Evolutionary conservation across 2,113 vertebrate species (phyloP).

Genomic region (Nerophis lumbriciformis): DNA sequence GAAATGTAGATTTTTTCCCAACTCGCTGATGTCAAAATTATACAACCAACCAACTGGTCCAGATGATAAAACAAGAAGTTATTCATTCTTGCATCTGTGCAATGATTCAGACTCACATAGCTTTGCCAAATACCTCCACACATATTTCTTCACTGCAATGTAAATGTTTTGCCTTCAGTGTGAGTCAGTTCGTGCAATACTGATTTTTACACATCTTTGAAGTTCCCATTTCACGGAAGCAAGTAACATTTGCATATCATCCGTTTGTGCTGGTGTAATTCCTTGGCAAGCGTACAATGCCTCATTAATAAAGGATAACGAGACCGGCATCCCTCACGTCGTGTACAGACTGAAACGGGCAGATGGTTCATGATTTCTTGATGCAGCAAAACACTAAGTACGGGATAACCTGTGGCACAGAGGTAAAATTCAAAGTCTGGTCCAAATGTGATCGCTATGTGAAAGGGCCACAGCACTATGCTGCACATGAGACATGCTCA

Average conservation of each 20-base stretch:
- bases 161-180: constrained; percentile 13
- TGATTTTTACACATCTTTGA: constrained; percentile 3
- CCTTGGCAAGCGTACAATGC: constrained; percentile 29
- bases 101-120: too few relatives aligned
- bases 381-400: constrained; percentile 47
- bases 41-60: too few relatives aligned
- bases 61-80: too few relatives aligned
- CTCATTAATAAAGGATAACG: constrained; percentile 56
- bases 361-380: constrained; percentile 65
- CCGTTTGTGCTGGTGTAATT: constrained; percentile 29
- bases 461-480: constrained; percentile 20
- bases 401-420: constrained; percentile 5
- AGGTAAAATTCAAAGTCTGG: constrained; percentile 29
- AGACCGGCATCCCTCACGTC: constrained; percentile 46
- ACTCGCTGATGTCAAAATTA: too few relatives aligned
- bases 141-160: constrained; percentile 1
- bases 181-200: constrained; percentile 4
- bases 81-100: too few relatives aligned
- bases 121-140: too few relatives aligned
- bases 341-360: constrained; percentile 45
- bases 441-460: constrained; percentile 34
- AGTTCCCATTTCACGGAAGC: constrained; percentile 35
- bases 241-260: constrained; percentile 31
- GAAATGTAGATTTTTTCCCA: too few relatives aligned
- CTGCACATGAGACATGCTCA: constrained; percentile 19